Evolutionary conservation across 1,140 invertebrate genomes (phyloP).

Genomic region (Heliconius hermathena): DNA sequence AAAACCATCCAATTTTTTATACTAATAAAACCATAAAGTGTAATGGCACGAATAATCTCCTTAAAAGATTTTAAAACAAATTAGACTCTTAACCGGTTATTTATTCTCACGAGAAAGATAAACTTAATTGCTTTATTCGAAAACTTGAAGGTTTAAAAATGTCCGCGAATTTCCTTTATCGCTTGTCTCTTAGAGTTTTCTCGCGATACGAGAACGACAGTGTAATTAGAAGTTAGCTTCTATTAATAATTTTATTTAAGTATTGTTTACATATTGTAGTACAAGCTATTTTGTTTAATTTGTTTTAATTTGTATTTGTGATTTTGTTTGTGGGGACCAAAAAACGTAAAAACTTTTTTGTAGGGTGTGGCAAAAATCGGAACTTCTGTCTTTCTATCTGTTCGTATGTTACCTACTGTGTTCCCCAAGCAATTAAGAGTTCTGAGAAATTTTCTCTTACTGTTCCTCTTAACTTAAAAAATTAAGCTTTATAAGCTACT

Average conservation of each 20-base stretch:
- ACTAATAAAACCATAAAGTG: neutral
- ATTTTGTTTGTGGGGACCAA: no score
- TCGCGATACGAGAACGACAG: neutral
- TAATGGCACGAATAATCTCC: slow-evolving; percentile 7
- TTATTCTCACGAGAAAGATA: slow-evolving; percentile 11
- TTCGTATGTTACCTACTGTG: no score
- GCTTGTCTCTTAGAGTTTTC: slow-evolving; percentile 4
- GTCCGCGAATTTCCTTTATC: slow-evolving; percentile 10
- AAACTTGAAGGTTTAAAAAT: slow-evolving; percentile 14
- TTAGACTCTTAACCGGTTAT: slow-evolving; percentile 11
- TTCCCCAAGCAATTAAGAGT: no score
- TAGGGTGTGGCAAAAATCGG: no score
- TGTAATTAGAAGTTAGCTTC: neutral
- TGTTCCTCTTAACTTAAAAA: no score
- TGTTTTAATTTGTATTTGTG: no score
- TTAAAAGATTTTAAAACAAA: slow-evolving; percentile 14
- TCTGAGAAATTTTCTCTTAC: no score
- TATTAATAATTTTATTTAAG: neutral
- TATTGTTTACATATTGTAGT: neutral
- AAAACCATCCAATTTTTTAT: neutral
- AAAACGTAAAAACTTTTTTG: no score
- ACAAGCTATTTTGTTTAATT: no score
- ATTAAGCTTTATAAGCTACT: no score
- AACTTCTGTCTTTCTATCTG: no score
- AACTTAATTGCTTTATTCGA: slow-evolving; percentile 13